Evolutionary conservation across 1,140 invertebrate species (phyloP), one percentile per base, ranked within the genome.

Genomic region (Caenorhabditis elegans): DNA sequence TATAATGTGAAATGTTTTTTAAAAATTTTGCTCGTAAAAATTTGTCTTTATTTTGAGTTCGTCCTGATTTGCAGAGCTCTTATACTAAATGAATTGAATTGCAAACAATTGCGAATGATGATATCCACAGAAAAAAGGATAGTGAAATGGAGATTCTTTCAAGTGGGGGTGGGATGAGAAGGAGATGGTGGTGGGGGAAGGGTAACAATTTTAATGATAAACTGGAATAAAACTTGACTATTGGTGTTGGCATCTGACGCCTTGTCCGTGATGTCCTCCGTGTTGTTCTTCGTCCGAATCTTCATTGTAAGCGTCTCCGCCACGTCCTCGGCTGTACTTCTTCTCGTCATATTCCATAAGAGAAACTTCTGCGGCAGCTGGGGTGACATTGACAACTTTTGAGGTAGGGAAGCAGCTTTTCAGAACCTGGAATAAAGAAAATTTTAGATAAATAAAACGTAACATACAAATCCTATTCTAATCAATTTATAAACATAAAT

Each of bases 301-400:
- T 55, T 92, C 92, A 19, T 83, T 60, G 19, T 82, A 55, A 89
- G 94, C 93, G 0, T 93, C 93, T 86, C 93, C 93, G 76, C 92
- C 91, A 28, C 92, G 87, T 22, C 91, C 90, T 76, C 91, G 89
- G 15, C 78, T 55, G 55, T 88, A 86, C 26, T 82, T 78, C 22
- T 83, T 86, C 39, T 86, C 85, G 8, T 94, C 93, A 87, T 93
- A 94, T 78, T 95, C 94, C 85, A 93, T 91, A 87, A 96, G 90
- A 86, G 94, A 93, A 0, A 95, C 95, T 90, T 95, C 94, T 90
- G 95, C 94, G 0, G 94, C 94, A 87, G 94, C 91, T 24, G 81
- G 17, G 6, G 81, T 8, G 4, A 36, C 26, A 31, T 47, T 24
- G 5, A 78, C 26, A 13, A 6, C n/a, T 49, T 82, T 82, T 1